phyloP scores from a whole-genome alignment of 2,888 invertebrate genomes.

The Plutella xylostella region DNA sequence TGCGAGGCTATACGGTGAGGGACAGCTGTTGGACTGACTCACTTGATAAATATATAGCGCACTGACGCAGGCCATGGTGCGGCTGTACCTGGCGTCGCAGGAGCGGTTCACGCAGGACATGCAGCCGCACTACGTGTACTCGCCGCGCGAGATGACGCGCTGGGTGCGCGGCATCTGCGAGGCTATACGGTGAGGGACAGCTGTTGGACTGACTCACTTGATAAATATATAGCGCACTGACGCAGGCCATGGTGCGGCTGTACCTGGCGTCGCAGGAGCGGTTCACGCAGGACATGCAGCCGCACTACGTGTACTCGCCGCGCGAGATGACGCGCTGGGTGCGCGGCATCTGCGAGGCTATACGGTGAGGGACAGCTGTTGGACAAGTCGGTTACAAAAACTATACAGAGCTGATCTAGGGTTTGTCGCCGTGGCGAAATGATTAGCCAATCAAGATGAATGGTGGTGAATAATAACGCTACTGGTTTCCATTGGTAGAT shows the following conservation, averaged over 20 bases:
- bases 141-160: constrained; percentile 98
- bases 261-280: constrained; percentile 96
- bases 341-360: constrained; percentile 98
- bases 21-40: too few relatives aligned
- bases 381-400: too few relatives aligned
- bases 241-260: constrained; percentile 99
- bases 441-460: too few relatives aligned
- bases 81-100: constrained; percentile 96
- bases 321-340: constrained; percentile 99
- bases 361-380: too few relatives aligned
- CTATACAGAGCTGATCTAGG: too few relatives aligned
- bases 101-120: constrained; percentile 99
- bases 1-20: constrained; percentile 95
- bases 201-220: too few relatives aligned
- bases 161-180: constrained; percentile 99
- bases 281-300: constrained; percentile 99
- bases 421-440: too few relatives aligned
- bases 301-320: constrained; percentile 99
- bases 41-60: too few relatives aligned
- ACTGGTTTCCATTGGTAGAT: too few relatives aligned
- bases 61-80: constrained; percentile 98
- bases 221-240: too few relatives aligned
- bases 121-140: constrained; percentile 99
- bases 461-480: too few relatives aligned
- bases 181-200: constrained; percentile 89